These are phyloP conservation scores for Xylocopa sonorina DNA, from an alignment of 1,140 invertebrate species.

Conservation along the genomic window DNA sequence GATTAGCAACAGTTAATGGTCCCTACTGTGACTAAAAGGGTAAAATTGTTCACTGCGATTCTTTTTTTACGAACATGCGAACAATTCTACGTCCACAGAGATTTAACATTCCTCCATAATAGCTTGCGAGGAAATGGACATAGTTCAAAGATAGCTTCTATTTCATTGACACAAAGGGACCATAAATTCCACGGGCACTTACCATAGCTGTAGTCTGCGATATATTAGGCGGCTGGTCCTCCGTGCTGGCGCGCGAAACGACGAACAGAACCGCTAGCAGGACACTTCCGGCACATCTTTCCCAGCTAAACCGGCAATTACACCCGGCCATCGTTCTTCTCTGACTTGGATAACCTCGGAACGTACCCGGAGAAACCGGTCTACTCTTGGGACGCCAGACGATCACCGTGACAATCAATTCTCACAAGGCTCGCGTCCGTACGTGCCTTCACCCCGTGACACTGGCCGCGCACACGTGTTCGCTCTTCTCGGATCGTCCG, in stretches of 20 bases:
- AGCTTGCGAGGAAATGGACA: too few relatives aligned
- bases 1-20: too few relatives aligned
- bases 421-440: neutral
- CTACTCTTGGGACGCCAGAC: too few relatives aligned
- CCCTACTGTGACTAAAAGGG: too few relatives aligned
- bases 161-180: too few relatives aligned
- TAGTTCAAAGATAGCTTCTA: too few relatives aligned
- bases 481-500: neutral
- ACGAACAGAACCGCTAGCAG: conserved; percentile 10
- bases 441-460: conserved; percentile 3
- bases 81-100: too few relatives aligned
- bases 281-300: conserved; percentile 38
- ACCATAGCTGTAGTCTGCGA: conserved; percentile 46
- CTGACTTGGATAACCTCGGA: neutral
- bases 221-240: neutral
- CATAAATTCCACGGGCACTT: neutral
- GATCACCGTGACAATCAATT: neutral
- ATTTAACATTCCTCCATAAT: too few relatives aligned
- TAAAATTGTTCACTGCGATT: too few relatives aligned
- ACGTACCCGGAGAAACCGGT: too few relatives aligned
- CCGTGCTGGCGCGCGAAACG: neutral
- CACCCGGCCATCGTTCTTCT: conserved; percentile 27
- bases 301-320: conserved; percentile 2
- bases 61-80: too few relatives aligned
- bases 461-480: conserved; percentile 24